A percentile compares a stretch with the other conserved stretches of the same genome.
Conservation (phyloP, 2,888 invertebrate species). For the Rhamnusium bicolor region DNA sequence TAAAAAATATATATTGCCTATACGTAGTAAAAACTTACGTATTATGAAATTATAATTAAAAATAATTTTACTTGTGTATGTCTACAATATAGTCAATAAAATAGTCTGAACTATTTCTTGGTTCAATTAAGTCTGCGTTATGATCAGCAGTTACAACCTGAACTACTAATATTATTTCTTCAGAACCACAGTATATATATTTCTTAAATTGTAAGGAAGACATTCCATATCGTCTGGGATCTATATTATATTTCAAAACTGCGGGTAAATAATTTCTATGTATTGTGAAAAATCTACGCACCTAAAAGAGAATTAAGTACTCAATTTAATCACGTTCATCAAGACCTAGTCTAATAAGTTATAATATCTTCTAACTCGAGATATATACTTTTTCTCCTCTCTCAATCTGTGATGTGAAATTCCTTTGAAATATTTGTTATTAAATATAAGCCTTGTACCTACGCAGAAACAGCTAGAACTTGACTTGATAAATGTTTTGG, state of each 20-base stretch:
- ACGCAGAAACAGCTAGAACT: too few relatives aligned
- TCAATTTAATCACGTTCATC: not conserved
- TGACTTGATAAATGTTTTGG: too few relatives aligned
- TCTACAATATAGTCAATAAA: constrained; percentile 56
- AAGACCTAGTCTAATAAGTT: too few relatives aligned
- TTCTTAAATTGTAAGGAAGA: constrained; percentile 26
- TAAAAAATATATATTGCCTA: not conserved
- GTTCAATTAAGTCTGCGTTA: constrained; percentile 30
- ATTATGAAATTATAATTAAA: too few relatives aligned
- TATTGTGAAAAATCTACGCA: constrained; percentile 51
- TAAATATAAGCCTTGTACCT: too few relatives aligned
- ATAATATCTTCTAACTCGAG: too few relatives aligned
- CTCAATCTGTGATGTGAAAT: too few relatives aligned
- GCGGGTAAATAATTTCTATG: constrained; percentile 22
- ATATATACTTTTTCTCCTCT: too few relatives aligned
- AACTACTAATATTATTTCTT: constrained; percentile 50
- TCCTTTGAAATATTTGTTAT: too few relatives aligned
- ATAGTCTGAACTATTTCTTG: constrained; percentile 53
- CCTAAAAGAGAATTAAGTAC: constrained; percentile 45
- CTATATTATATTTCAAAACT: constrained; percentile 54
- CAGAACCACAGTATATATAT: not conserved
- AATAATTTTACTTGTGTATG: constrained; percentile 4
- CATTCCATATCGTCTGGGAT: constrained; percentile 52
- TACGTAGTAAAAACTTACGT: too few relatives aligned
- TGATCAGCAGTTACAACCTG: constrained; percentile 49